These are phyloP conservation scores for Cyphomyrus discorhynchus DNA, from an alignment of 2,113 vertebrate genomes.

Conservation along the genomic window DNA sequence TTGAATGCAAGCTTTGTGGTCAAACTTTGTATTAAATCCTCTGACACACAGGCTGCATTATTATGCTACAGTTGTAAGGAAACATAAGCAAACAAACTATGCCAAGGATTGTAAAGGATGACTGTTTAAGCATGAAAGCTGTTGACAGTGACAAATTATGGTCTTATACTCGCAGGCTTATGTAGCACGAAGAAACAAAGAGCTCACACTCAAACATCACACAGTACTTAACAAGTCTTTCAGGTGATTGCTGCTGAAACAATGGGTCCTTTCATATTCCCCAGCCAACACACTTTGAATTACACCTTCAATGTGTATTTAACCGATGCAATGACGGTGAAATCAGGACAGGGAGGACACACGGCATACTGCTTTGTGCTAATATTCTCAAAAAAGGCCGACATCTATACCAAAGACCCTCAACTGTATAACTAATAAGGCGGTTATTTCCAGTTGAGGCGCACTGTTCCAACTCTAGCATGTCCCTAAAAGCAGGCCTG, in stretches of 20 bases:
- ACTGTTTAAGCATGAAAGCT: conserved; percentile 45
- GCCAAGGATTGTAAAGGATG: conserved; percentile 38
- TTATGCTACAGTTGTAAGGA: conserved; percentile 18
- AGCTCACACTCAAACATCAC: conserved; percentile 40
- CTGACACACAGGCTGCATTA: conserved; percentile 20
- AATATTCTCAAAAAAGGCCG: neutral
- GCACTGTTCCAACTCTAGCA: neutral
- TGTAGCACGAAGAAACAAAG: conserved; percentile 21
- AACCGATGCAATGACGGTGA: neutral
- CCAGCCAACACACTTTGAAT: neutral
- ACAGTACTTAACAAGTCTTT: neutral
- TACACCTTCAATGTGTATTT: conserved; percentile 4
- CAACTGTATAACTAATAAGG: neutral
- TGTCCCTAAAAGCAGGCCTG: neutral
- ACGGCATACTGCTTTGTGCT: neutral
- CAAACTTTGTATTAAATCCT: conserved; percentile 16
- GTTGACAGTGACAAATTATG: conserved; percentile 43
- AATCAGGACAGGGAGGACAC: neutral
- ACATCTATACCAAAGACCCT: neutral
- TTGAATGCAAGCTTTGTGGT: conserved; percentile 18
- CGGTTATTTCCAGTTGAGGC: neutral
- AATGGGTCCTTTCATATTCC: conserved; percentile 13
- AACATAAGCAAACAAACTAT: conserved; percentile 38
- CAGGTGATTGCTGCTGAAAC: neutral
- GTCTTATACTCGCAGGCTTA: conserved; percentile 9